phyloP scores from a whole-genome alignment of 1,140 invertebrate species.

The Sesamia nonagrioides region DNA sequence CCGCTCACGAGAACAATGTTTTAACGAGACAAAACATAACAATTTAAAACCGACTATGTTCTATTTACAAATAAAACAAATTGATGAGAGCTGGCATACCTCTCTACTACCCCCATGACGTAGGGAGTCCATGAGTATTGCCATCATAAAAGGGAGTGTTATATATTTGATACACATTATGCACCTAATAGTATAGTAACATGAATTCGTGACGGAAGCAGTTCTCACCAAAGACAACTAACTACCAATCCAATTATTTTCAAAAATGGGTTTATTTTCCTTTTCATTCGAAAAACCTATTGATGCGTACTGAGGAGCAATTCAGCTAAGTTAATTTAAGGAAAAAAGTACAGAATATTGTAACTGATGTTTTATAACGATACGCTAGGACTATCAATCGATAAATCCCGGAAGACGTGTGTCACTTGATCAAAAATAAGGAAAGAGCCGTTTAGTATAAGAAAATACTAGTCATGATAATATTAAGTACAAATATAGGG shows the following conservation, averaged over 20 bases:
- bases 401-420: too few species aligned
- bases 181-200: not conserved
- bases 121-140: too few species aligned
- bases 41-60: slow-evolving; percentile 21
- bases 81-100: not conserved
- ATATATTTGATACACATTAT: not conserved
- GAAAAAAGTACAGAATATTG: not conserved
- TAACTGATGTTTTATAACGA: too few species aligned
- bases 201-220: not conserved
- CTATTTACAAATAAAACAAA: slow-evolving; percentile 19
- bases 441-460: too few species aligned
- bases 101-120: not conserved
- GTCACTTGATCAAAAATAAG: too few species aligned
- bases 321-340: slow-evolving; percentile 1
- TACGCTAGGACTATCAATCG: too few species aligned
- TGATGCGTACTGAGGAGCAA: not conserved
- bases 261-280: not conserved
- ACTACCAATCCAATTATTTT: not conserved
- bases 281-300: not conserved
- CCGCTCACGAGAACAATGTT: slow-evolving; percentile 1
- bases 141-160: not conserved
- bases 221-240: not conserved
- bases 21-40: slow-evolving; percentile 19
- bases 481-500: too few species aligned
- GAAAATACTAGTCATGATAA: too few species aligned